Evolutionary conservation across 92 coral and sea anemone genomes (phyloP).

Genomic region (Montipora capitata): DNA sequence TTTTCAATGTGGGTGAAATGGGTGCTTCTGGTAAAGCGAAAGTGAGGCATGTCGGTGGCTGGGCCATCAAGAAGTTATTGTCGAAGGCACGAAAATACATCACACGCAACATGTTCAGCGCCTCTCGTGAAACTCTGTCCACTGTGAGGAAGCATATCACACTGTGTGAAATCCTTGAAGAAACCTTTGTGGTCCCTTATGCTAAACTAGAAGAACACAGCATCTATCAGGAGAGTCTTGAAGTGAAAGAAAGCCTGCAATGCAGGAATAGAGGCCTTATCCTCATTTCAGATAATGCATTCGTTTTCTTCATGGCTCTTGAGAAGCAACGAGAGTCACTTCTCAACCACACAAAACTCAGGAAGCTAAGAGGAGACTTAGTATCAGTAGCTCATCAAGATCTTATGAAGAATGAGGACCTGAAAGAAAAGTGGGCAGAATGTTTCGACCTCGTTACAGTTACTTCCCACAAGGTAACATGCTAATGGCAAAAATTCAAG

Average conservation of each 20-base stretch:
- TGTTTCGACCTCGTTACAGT: no score
- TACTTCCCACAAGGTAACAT: constrained; percentile 12
- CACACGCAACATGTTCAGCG: background rate
- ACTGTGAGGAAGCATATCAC: constrained; percentile 28
- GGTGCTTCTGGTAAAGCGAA: constrained; percentile 15
- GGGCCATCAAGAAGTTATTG: constrained; percentile 50
- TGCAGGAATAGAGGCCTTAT: constrained; percentile 45
- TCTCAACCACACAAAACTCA: constrained; percentile 43
- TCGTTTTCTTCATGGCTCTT: constrained; percentile 46
- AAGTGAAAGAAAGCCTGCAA: constrained; percentile 44
- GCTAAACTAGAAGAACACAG: constrained; percentile 48
- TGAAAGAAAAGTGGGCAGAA: constrained; percentile 23
- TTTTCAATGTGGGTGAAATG: constrained; percentile 52
- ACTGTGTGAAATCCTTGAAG: constrained; percentile 49
- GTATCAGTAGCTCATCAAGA: constrained; percentile 37
- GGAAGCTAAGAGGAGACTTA: constrained; percentile 20
- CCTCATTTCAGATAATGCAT: constrained; percentile 46
- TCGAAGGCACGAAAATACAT: constrained; percentile 30
- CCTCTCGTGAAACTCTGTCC: background rate
- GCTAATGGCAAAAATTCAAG: constrained; percentile 1
- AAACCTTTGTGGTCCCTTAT: constrained; percentile 43
- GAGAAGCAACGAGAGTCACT: constrained; percentile 47
- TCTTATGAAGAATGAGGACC: constrained; percentile 23
- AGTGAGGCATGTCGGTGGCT: constrained; percentile 67
- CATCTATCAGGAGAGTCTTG: constrained; percentile 50